Evolutionary conservation across 2,797 vertebrate species (phyloP), one percentile per base, ranked within the genome.

Genomic region (Sciurus vulgaris): DNA sequence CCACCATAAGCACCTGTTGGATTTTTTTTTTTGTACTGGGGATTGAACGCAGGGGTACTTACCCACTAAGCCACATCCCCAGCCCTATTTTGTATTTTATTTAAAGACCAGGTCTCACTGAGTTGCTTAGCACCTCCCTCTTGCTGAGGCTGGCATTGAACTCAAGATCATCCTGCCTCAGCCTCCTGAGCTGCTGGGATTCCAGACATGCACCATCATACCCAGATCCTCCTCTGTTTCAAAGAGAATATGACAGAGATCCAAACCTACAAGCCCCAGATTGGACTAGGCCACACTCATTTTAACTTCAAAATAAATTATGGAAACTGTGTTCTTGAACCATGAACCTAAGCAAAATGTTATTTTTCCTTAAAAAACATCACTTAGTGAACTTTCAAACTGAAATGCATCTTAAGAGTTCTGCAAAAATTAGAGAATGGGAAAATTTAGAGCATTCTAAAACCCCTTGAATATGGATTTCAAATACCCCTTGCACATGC

Each of bases 331-430:
- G 59, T 3, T 49, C n/a, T n/a, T n/a, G 51, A 89, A 65, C 24
- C 63, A 51, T 7, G 8, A 74, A 89, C 47, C 33, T 69, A 41
- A 47, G 72, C 4, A 69, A 82, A 63, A 28, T 7, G 14, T 9
- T 72, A 12, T n/a, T 83, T 79, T 67, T 76, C 67, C 22, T 61
- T 33, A 51, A 38, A 28, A 67, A 17, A 59, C n/a, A 56, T 9
- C 3, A 44, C 12, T 18, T 20, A 18, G n/a, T 2, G 5, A 93
- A 74, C 49, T 41, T 81, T 73, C 47, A 51, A 69, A 82, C 41
- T 74, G 22, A 79, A 93, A 51, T n/a, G n/a, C n/a, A n/a, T 76
- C 20, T 35, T 63, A 26, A 77, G n/a, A 78, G 70, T 24, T n/a
- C n/a, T 59, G 17, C 24, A 6, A 51, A 74, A 88, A 61, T 41